Conservation (phyloP, 2,888 invertebrate genomes). For the Silvanus unidentatus region DNA sequence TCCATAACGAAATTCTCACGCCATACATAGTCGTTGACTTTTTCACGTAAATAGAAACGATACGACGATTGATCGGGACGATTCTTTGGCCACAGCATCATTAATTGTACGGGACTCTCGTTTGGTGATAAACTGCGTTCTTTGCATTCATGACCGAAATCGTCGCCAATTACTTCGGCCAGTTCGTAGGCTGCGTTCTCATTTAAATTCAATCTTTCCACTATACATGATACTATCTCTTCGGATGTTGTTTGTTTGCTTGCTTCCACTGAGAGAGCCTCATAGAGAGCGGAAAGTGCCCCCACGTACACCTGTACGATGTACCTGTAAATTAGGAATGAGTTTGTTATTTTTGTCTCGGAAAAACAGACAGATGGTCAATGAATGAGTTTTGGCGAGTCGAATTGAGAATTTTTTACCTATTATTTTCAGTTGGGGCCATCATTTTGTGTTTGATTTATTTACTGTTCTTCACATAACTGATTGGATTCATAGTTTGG, state of each 20-base stretch:
- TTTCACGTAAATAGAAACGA: conserved; percentile 82
- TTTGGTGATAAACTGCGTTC: conserved; percentile 78
- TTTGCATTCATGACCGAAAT: conserved; percentile 85
- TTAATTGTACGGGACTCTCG: conserved; percentile 76
- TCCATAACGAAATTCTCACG: conserved; percentile 84
- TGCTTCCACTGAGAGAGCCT: conserved; percentile 84
- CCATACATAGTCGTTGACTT: conserved; percentile 79
- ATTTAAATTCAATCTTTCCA: conserved; percentile 61
- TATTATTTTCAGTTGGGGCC: conserved; percentile 26
- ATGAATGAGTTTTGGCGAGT: too few relatives aligned
- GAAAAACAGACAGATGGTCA: too few relatives aligned
- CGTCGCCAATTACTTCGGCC: conserved; percentile 82
- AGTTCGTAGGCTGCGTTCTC: conserved; percentile 69
- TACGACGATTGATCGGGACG: conserved; percentile 52
- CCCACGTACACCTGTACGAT: conserved; percentile 86
- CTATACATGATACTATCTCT: conserved; percentile 85
- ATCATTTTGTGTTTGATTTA: conserved; percentile 11
- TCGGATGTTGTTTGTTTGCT: conserved; percentile 88
- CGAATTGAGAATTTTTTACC: conserved; percentile 9
- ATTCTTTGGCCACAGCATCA: conserved; percentile 74
- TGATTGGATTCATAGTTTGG: too few relatives aligned
- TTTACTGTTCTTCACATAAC: too few relatives aligned
- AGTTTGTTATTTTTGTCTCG: too few relatives aligned
- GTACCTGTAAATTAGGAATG: conserved; percentile 38
- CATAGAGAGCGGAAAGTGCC: conserved; percentile 79